Evolutionary conservation across 1,140 invertebrate species (phyloP), one percentile per base, ranked within the genome.

Genomic region (Conopomorpha cramerella): DNA sequence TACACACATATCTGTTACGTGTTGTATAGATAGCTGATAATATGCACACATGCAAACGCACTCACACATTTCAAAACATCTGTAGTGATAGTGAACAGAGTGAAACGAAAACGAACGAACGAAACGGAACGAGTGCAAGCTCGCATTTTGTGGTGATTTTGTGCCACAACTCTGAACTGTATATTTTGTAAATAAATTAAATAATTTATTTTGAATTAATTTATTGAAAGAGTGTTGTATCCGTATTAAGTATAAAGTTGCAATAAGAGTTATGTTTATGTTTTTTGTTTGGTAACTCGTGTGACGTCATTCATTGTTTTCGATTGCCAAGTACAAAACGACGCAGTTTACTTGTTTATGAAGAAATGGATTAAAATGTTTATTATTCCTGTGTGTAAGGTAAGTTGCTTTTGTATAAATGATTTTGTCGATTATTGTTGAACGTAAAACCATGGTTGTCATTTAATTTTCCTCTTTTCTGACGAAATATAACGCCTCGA

Each of bases 221-320:
- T 65, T 55, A 63, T 53, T 51, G 42, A 48, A n/a, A n/a, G n/a
- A n/a, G n/a, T n/a, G n/a, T n/a, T n/a, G n/a, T n/a, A n/a, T n/a
- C n/a, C n/a, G n/a, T n/a, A n/a, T n/a, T 51, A 37, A 43, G 45
- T 51, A 44, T 46, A 42, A 41, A 46, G 41, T 43, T 52, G 43
- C 17, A 46, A 45, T 41, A 52, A 53, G 48, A 51, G 51, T 36
- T 36, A 51, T 55, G 52, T 49, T 41, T 49, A 34, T 42, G 51
- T 32, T 38, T 18, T 58, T 46, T 55, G 41, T 62, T 71, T 63
- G 54, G 55, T 49, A 49, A 55, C 57, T 51, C n/a, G 49, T 59
- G 65, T 74, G 74, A 78, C 74, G 71, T 78, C 74, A 78, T n/a
- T n/a, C n/a, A n/a, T 66, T 61, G 51, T 74, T 74, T 66, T 71